Conservation (phyloP, 2,797 vertebrate species). For the Apogon talboti region DNA sequence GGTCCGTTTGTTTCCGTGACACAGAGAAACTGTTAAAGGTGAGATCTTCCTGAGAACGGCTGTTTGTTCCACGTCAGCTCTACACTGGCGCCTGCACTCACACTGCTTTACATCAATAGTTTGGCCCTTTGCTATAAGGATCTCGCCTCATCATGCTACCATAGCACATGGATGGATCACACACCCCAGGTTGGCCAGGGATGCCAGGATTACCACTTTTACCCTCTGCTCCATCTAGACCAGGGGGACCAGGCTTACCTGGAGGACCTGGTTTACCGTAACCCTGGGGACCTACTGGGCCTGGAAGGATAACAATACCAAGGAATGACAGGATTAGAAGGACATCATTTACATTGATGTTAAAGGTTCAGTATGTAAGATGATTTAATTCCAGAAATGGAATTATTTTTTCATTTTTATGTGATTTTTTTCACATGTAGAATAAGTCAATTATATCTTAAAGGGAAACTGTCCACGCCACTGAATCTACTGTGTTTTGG, state of each 20-base stretch:
- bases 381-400: too few species aligned
- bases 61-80: slow-evolving; percentile 74
- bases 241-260: slow-evolving; percentile 89
- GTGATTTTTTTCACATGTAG: too few species aligned
- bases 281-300: slow-evolving; percentile 90
- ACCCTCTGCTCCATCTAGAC: slow-evolving; percentile 89
- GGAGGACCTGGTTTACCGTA: slow-evolving; percentile 88
- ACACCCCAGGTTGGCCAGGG: slow-evolving; percentile 90
- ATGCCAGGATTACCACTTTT: slow-evolving; percentile 88
- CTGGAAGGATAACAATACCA: slow-evolving; percentile 73
- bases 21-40: slow-evolving; percentile 79
- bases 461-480: too few species aligned
- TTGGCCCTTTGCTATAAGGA: slow-evolving; percentile 95
- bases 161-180: slow-evolving; percentile 94
- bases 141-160: slow-evolving; percentile 90
- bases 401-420: too few species aligned
- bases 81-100: slow-evolving; percentile 67
- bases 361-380: not conserved
- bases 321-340: not conserved
- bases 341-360: not conserved
- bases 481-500: too few species aligned
- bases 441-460: too few species aligned
- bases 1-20: slow-evolving; percentile 85
- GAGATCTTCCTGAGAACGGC: slow-evolving; percentile 93
- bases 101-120: slow-evolving; percentile 85